Evolutionary conservation across 2,113 vertebrate species (phyloP).

Genomic region (Aplodontia rufa): DNA sequence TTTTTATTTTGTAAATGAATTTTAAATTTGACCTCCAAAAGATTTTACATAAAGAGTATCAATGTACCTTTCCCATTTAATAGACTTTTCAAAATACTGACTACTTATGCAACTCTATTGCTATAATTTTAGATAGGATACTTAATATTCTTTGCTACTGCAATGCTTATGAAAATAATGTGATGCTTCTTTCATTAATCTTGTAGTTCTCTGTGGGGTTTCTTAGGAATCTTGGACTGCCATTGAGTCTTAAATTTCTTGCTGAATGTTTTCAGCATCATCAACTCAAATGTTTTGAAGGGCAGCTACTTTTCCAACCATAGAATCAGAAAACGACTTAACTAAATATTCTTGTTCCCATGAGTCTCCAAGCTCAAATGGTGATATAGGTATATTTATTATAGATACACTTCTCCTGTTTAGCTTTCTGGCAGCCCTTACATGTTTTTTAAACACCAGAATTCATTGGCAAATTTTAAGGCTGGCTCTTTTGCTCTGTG

Average conservation of each 20-base stretch:
- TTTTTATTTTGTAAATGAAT: neutral
- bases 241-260: slow-evolving; percentile 1
- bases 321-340: neutral
- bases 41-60: neutral
- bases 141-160: neutral
- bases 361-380: slow-evolving; percentile 4
- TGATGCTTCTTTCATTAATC: neutral
- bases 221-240: neutral
- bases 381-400: neutral
- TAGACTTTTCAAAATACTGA: neutral
- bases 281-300: neutral
- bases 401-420: neutral
- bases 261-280: slow-evolving; percentile 8
- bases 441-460: neutral
- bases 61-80: neutral
- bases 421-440: neutral
- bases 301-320: neutral
- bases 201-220: neutral
- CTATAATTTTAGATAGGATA: neutral
- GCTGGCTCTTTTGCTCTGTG: neutral
- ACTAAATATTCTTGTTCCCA: neutral
- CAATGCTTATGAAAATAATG: neutral
- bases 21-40: neutral
- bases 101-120: neutral
- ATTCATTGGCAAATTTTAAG: neutral